Conservation (phyloP, 2,797 vertebrate species). For the Bradypodion pumilum region DNA sequence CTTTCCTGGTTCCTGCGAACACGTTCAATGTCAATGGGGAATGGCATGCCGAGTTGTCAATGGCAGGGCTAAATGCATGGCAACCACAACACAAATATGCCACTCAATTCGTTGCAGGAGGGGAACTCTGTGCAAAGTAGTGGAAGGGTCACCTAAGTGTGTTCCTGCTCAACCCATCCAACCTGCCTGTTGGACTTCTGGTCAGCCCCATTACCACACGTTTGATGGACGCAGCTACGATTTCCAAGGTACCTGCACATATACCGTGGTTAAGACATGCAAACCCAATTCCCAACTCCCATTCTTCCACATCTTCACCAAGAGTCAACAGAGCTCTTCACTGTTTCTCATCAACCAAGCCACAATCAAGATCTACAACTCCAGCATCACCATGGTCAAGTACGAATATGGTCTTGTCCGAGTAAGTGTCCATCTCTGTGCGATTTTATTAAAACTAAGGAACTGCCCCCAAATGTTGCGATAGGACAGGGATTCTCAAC, state of each 20-base stretch:
- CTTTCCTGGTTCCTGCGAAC: not conserved
- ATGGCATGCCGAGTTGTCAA: conserved; percentile 6
- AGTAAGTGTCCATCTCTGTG: conserved; percentile 63
- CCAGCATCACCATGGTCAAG: conserved; percentile 67
- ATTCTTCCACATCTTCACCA: conserved; percentile 73
- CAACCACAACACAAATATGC: not conserved
- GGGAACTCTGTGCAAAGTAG: conserved; percentile 6
- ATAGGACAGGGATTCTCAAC: too few relatives aligned
- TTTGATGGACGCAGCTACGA: conserved; percentile 75
- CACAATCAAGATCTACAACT: conserved; percentile 67
- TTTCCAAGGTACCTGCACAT: conserved; percentile 78
- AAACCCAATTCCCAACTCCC: conserved; percentile 55
- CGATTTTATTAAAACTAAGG: not conserved
- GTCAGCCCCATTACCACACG: conserved; percentile 78
- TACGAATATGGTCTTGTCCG: conserved; percentile 72
- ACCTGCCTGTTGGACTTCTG: conserved; percentile 73
- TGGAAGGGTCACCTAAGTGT: not conserved
- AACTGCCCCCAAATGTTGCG: not conserved
- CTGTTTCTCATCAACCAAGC: conserved; percentile 73
- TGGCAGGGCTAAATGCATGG: conserved; percentile 3
- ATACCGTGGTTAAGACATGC: conserved; percentile 62
- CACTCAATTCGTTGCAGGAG: conserved; percentile 2
- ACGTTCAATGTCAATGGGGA: conserved; percentile 1
- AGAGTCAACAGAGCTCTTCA: conserved; percentile 75
- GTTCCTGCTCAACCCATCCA: not conserved